phyloP scores from a whole-genome alignment of 1,140 invertebrate genomes.

The Drosophila subpulchrella region DNA sequence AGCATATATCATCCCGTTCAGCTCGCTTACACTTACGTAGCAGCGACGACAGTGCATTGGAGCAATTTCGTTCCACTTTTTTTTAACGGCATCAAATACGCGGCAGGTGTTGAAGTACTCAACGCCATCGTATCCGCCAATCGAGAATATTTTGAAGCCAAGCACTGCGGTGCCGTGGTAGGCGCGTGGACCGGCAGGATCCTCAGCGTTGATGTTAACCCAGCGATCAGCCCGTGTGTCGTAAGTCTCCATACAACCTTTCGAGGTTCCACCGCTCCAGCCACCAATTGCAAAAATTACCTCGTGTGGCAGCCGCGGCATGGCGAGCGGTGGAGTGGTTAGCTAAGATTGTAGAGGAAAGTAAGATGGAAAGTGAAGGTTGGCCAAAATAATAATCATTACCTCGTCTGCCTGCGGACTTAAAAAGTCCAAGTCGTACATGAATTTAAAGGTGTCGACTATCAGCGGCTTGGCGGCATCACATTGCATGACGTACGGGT shows the following conservation, averaged over 20 bases:
- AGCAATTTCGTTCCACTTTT: slow-evolving; percentile 88
- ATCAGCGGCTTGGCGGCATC: slow-evolving; percentile 88
- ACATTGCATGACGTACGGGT: slow-evolving; percentile 87
- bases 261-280: slow-evolving; percentile 92
- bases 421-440: slow-evolving; percentile 87
- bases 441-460: slow-evolving; percentile 87
- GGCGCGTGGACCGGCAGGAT: slow-evolving; percentile 88
- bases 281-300: slow-evolving; percentile 91
- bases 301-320: slow-evolving; percentile 89
- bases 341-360: slow-evolving; percentile 81
- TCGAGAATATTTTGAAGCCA: slow-evolving; percentile 90
- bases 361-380: slow-evolving; percentile 8
- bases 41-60: slow-evolving; percentile 87
- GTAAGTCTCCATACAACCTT: slow-evolving; percentile 91
- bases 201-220: slow-evolving; percentile 87
- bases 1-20: slow-evolving; percentile 91
- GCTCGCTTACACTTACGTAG: slow-evolving; percentile 88
- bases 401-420: slow-evolving; percentile 85
- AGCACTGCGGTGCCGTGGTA: slow-evolving; percentile 91
- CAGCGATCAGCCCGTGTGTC: slow-evolving; percentile 89
- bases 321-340: slow-evolving; percentile 87
- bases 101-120: slow-evolving; percentile 90
- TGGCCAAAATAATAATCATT: slow-evolving; percentile 28
- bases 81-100: slow-evolving; percentile 88
- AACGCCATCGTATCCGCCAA: slow-evolving; percentile 91